phyloP scores from a whole-genome alignment of 2,797 vertebrate genomes.

The Echeneis naucrates region DNA sequence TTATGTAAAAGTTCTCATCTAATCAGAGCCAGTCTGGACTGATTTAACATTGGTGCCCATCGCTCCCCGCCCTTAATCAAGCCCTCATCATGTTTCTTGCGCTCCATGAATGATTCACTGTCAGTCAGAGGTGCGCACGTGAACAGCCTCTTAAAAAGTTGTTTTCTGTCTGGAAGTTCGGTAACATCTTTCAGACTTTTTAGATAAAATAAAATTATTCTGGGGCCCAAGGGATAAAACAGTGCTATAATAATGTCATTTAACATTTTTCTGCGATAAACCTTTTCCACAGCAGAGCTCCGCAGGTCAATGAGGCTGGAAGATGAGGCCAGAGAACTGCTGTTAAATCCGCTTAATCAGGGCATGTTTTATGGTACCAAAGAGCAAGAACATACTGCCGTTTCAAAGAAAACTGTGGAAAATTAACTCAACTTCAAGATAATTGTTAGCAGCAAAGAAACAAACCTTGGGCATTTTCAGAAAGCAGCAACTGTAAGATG shows the following conservation, averaged over 20 bases:
- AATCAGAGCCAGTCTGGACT: slow-evolving; percentile 68
- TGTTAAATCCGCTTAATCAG: slow-evolving; percentile 25
- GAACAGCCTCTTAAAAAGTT: slow-evolving; percentile 68
- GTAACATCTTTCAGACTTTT: slow-evolving; percentile 46
- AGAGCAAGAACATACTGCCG: not conserved
- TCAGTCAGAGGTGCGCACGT: slow-evolving; percentile 65
- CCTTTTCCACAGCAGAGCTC: not conserved
- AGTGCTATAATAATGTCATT: slow-evolving; percentile 36
- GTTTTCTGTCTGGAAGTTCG: slow-evolving; percentile 61
- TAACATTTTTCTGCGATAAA: slow-evolving; percentile 41
- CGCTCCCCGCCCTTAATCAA: slow-evolving; percentile 72
- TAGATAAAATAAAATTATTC: slow-evolving; percentile 56
- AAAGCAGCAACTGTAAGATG: not conserved
- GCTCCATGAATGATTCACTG: slow-evolving; percentile 75
- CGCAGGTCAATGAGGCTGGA: slow-evolving; percentile 40
- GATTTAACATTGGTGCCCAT: slow-evolving; percentile 64
- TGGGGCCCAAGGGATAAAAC: slow-evolving; percentile 8
- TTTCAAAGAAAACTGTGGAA: not conserved
- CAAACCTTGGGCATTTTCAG: not conserved
- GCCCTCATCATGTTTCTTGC: slow-evolving; percentile 74
- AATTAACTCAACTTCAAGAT: not conserved
- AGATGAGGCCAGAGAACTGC: slow-evolving; percentile 16
- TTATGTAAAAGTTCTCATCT: slow-evolving; percentile 55
- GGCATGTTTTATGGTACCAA: slow-evolving; percentile 6
- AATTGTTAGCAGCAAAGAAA: not conserved